Evolutionary conservation across 2,113 vertebrate genomes (phyloP).

Genomic region (Varanus salvator): DNA sequence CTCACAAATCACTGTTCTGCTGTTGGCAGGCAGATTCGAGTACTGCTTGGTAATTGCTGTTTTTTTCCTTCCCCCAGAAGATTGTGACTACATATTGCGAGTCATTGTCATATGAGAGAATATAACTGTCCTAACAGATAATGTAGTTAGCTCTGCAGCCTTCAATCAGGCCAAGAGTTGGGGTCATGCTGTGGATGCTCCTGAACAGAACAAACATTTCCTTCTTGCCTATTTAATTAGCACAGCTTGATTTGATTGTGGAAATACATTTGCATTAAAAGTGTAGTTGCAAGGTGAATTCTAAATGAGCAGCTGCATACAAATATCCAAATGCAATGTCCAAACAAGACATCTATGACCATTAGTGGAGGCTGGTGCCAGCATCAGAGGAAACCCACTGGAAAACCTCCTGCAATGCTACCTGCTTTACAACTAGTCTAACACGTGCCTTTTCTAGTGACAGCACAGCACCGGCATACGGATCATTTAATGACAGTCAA

Average conservation of each 20-base stretch:
- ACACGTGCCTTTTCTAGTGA: neutral
- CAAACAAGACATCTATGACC: neutral
- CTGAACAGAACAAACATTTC: constrained; percentile 51
- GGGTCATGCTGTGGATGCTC: constrained; percentile 38
- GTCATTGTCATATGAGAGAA: constrained; percentile 76
- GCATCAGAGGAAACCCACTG: neutral
- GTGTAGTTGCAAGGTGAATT: neutral
- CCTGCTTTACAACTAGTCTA: neutral
- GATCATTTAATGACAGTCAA: neutral
- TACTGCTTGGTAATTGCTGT: constrained; percentile 81
- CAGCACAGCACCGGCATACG: neutral
- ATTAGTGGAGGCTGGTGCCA: neutral
- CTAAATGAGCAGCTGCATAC: neutral
- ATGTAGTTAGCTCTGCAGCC: constrained; percentile 56
- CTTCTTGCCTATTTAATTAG: constrained; percentile 36
- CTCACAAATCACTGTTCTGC: constrained; percentile 84
- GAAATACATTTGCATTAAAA: constrained; percentile 44
- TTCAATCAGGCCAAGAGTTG: constrained; percentile 56
- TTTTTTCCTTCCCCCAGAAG: constrained; percentile 70
- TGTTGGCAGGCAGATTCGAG: constrained; percentile 84
- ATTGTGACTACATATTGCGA: constrained; percentile 75
- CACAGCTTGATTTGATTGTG: constrained; percentile 42
- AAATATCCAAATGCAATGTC: neutral
- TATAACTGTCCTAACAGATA: constrained; percentile 71
- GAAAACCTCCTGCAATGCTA: neutral